A percentile compares a stretch with the other conserved stretches of the same genome.
phyloP scores from a whole-genome alignment of 2,888 invertebrate genomes.

The Anagyrus pseudococci region DNA sequence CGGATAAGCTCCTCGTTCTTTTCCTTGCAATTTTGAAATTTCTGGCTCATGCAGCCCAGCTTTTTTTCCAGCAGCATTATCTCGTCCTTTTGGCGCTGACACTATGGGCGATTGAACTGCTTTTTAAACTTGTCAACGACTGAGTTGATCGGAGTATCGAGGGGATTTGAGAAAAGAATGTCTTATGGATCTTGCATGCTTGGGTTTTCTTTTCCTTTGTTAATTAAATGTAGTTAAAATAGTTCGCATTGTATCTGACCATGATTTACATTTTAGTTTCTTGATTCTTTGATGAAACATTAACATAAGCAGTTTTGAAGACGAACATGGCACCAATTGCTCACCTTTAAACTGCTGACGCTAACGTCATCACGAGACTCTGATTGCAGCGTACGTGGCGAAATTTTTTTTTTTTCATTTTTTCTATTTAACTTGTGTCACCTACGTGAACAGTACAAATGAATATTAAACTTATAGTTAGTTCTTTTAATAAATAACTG shows the following conservation, averaged over 20 bases:
- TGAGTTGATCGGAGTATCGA: neutral
- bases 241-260: neutral
- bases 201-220: neutral
- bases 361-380: too few species aligned
- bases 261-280: neutral
- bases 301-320: too few species aligned
- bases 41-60: slow-evolving; percentile 41
- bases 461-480: too few species aligned
- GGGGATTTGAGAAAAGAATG: neutral
- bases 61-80: slow-evolving; percentile 40
- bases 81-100: slow-evolving; percentile 43
- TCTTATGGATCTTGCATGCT: neutral
- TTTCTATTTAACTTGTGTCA: too few species aligned
- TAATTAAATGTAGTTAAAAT: neutral
- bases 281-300: too few species aligned
- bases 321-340: too few species aligned
- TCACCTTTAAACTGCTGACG: too few species aligned
- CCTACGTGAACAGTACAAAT: too few species aligned
- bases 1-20: slow-evolving; percentile 47
- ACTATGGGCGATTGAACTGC: slow-evolving; percentile 31
- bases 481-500: too few species aligned
- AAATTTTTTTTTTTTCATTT: too few species aligned
- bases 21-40: slow-evolving; percentile 48
- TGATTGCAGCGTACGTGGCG: too few species aligned
- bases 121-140: slow-evolving; percentile 15